These are phyloP conservation scores for Hydrolagus colliei DNA, from an alignment of 2,797 vertebrate species.

Conservation along the genomic window DNA sequence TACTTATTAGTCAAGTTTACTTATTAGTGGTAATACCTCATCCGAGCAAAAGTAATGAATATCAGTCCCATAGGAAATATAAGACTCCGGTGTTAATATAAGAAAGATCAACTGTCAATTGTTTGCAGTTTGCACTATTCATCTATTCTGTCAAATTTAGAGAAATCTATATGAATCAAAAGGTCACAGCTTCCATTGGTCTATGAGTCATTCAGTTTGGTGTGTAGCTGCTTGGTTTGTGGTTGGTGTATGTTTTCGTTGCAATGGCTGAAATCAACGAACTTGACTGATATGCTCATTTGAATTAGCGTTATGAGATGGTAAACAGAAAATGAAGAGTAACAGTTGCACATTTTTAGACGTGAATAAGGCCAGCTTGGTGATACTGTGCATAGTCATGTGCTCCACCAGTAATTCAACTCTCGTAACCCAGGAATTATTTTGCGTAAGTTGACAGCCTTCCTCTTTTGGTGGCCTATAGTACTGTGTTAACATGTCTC, in stretches of 20 bases:
- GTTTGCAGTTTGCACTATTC: not conserved
- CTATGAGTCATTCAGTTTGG: not conserved
- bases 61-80: not conserved
- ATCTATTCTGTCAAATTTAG: not conserved
- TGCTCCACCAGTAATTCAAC: constrained; percentile 40
- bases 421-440: constrained; percentile 48
- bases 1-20: no score
- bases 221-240: not conserved
- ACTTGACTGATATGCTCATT: not conserved
- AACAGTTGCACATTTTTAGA: constrained; percentile 38
- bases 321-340: constrained; percentile 48
- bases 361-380: constrained; percentile 42
- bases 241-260: not conserved
- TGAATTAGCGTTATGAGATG: constrained; percentile 8
- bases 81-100: no score
- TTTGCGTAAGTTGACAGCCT: constrained; percentile 73
- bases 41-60: not conserved
- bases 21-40: no score
- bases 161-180: not conserved
- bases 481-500: constrained; percentile 77
- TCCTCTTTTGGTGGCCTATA: constrained; percentile 57
- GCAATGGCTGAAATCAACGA: not conserved
- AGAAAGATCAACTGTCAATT: not conserved
- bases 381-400: constrained; percentile 43
- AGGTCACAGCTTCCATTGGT: not conserved